These are phyloP conservation scores for Noctua comes DNA, from an alignment of 2,888 invertebrate species.

Conservation along the genomic window DNA sequence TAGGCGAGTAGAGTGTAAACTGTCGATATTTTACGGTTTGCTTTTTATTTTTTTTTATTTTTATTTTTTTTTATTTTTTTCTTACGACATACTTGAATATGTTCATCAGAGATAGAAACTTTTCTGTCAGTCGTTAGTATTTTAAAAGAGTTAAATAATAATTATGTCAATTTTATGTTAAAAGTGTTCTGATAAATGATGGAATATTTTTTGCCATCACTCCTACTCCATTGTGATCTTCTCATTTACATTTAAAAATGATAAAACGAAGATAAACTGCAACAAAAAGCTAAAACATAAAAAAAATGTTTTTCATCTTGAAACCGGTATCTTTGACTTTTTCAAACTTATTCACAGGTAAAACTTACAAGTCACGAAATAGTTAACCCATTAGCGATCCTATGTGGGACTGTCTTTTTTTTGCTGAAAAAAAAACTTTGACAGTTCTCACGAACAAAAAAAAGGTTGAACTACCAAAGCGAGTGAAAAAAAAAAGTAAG, in stretches of 20 bases:
- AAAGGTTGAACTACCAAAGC: conserved; percentile 61
- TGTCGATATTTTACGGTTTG: background rate
- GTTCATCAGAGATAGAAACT: background rate
- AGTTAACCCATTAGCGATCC: conserved; percentile 65
- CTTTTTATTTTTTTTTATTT: too few relatives aligned
- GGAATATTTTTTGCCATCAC: conserved; percentile 28
- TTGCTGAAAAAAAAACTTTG: conserved; percentile 38
- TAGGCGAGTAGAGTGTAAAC: background rate
- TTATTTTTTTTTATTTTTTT: too few relatives aligned
- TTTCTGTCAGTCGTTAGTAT: background rate
- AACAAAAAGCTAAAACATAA: background rate
- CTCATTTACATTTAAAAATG: background rate
- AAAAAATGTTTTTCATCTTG: conserved; percentile 5
- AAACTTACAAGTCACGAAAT: conserved; percentile 44
- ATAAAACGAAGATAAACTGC: conserved; percentile 6
- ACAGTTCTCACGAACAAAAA: conserved; percentile 69
- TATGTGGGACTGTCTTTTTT: conserved; percentile 50
- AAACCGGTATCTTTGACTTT: conserved; percentile 12
- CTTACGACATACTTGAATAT: too few relatives aligned
- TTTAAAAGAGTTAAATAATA: background rate
- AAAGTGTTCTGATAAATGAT: background rate
- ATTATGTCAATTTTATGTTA: background rate
- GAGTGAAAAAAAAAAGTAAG: conserved; percentile 53
- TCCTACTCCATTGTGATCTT: conserved; percentile 10
- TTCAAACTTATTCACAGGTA: conserved; percentile 47